Conservation (phyloP, 2,797 vertebrate species). For the Microcaecilia unicolor region DNA sequence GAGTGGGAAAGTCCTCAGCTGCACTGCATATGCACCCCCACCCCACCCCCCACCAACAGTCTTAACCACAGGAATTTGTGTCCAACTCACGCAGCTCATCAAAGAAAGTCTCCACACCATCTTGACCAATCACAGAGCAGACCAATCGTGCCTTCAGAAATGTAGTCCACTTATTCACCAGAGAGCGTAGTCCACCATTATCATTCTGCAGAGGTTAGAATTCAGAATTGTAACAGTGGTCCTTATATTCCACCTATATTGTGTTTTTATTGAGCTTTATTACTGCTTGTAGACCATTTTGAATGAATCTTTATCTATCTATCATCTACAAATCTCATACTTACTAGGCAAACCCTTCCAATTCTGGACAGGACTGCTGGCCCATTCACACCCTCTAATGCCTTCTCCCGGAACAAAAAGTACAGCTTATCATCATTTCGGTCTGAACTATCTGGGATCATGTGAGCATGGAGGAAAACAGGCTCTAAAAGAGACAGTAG, state of each 20-base stretch:
- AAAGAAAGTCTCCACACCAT: constrained; percentile 73
- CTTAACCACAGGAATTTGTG: no score
- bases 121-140: constrained; percentile 70
- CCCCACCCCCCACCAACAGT: not conserved
- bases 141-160: constrained; percentile 77
- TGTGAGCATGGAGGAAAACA: constrained; percentile 65
- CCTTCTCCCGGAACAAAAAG: constrained; percentile 75
- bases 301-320: no score
- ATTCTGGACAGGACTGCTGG: constrained; percentile 62
- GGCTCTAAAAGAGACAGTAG: constrained; percentile 42
- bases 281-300: no score
- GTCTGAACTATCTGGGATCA: constrained; percentile 69
- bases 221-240: no score
- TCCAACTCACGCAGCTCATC: constrained; percentile 69
- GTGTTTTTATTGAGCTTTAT: no score
- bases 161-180: constrained; percentile 77
- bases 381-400: constrained; percentile 57
- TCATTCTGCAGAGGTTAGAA: constrained; percentile 73
- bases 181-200: constrained; percentile 69
- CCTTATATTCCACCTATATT: no score
- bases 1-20: not conserved
- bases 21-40: not conserved
- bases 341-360: constrained; percentile 73
- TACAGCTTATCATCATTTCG: constrained; percentile 73
- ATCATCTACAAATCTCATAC: constrained; percentile 3